These are phyloP conservation scores for Pantherophis vulpinus DNA, from an alignment of 2,797 vertebrate genomes.

Conservation along the genomic window DNA sequence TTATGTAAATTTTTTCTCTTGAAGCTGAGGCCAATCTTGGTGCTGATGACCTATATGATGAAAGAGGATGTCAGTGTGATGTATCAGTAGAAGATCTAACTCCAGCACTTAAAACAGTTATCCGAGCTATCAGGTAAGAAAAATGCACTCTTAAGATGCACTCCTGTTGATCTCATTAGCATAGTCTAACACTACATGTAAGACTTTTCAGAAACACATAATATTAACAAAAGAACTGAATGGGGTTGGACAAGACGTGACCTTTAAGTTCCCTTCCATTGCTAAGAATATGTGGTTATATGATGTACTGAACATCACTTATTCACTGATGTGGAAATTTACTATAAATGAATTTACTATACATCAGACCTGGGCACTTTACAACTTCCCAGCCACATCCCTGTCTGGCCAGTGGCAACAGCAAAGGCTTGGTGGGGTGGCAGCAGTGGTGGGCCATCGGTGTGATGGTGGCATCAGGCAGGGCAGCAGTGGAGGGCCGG, in stretches of 20 bases:
- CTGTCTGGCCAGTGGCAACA: too few species aligned
- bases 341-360: background rate
- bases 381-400: background rate
- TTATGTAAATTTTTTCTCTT: constrained; percentile 61
- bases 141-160: constrained; percentile 1
- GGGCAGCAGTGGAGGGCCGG: too few species aligned
- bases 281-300: background rate
- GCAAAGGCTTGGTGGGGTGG: too few species aligned
- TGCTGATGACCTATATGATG: constrained; percentile 88
- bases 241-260: background rate
- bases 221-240: background rate
- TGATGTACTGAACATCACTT: background rate
- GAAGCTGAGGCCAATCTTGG: constrained; percentile 86
- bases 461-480: too few species aligned
- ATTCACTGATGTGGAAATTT: background rate
- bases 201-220: background rate
- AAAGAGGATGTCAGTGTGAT: constrained; percentile 93
- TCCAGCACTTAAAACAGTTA: constrained; percentile 90
- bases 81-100: constrained; percentile 94
- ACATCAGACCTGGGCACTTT: background rate
- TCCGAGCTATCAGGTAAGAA: constrained; percentile 92
- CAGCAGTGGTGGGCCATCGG: too few species aligned
- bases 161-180: background rate
- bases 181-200: background rate
- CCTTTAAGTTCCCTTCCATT: background rate